phyloP scores from a whole-genome alignment of 2,113 vertebrate genomes.

The Oophaga pumilio region DNA sequence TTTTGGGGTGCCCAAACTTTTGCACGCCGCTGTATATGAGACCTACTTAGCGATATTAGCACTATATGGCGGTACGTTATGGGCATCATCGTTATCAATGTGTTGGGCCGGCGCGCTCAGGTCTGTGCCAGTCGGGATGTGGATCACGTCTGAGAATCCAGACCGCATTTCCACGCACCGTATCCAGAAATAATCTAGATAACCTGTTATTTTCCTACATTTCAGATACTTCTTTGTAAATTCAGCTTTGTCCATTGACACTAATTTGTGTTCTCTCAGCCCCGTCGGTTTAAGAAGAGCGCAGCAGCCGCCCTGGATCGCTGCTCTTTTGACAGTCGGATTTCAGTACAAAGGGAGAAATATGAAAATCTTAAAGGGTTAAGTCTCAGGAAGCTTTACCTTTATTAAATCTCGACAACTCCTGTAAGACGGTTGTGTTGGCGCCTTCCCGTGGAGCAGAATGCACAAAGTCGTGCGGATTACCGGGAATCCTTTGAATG shows the following conservation, averaged over 20 bases:
- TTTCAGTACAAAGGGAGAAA: conserved; percentile 15
- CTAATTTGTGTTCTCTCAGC: background rate
- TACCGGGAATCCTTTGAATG: conserved; percentile 50
- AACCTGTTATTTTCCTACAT: background rate
- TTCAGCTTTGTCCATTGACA: background rate
- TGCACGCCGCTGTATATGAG: no score
- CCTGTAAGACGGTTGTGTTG: conserved; percentile 41
- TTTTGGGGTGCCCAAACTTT: no score
- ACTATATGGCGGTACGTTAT: background rate
- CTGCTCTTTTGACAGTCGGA: conserved; percentile 21
- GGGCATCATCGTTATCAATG: background rate
- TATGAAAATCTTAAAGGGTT: conserved; percentile 27
- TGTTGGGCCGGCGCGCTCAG: no score
- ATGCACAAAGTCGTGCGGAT: conserved; percentile 55
- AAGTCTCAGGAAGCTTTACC: conserved; percentile 59
- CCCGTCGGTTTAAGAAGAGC: background rate
- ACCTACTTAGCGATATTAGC: background rate
- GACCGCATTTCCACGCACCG: no score
- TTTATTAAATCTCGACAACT: conserved; percentile 51
- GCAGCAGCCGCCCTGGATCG: background rate
- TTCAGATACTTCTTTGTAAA: background rate
- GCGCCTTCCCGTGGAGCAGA: conserved; percentile 45
- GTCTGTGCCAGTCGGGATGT: no score
- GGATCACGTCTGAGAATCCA: background rate
- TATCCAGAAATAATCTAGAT: background rate